These are phyloP conservation scores for Phoeniculus purpureus DNA, from an alignment of 2,797 vertebrate species.

Conservation along the genomic window DNA sequence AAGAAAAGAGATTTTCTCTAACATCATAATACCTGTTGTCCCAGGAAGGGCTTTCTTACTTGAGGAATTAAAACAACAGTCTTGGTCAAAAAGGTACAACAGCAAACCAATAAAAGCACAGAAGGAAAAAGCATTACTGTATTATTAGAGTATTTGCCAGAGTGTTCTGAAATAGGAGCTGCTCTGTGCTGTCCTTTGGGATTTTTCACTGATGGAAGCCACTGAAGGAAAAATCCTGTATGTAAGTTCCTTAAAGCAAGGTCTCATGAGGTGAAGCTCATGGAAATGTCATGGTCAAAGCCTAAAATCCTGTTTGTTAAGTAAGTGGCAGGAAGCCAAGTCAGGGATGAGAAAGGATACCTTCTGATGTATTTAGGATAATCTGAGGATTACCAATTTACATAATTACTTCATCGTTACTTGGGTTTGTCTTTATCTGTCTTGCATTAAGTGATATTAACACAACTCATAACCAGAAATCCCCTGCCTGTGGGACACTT, in stretches of 20 bases:
- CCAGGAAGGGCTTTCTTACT: not conserved
- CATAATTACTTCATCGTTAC: not conserved
- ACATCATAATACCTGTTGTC: not conserved
- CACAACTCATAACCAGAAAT: not conserved
- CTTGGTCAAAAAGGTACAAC: not conserved
- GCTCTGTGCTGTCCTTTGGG: not conserved
- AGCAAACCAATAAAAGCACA: not conserved
- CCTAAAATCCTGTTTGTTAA: not conserved
- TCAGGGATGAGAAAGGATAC: not conserved
- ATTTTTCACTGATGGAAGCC: not conserved
- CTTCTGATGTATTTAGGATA: not conserved
- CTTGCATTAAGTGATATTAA: not conserved
- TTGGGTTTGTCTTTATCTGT: not conserved
- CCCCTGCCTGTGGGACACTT: not conserved
- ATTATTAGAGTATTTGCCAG: fast-evolving
- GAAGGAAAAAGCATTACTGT: not conserved
- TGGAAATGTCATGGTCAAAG: not conserved
- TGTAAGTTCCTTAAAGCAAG: not conserved
- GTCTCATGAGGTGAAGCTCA: not conserved
- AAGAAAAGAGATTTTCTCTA: not conserved
- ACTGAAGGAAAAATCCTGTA: not conserved
- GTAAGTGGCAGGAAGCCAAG: not conserved
- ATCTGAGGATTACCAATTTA: not conserved
- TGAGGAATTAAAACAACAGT: not conserved
- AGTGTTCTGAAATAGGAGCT: not conserved